Evolutionary conservation across 2,888 invertebrate species (phyloP), one percentile per base, ranked within the genome.

Genomic region (Lymantria monacha): DNA sequence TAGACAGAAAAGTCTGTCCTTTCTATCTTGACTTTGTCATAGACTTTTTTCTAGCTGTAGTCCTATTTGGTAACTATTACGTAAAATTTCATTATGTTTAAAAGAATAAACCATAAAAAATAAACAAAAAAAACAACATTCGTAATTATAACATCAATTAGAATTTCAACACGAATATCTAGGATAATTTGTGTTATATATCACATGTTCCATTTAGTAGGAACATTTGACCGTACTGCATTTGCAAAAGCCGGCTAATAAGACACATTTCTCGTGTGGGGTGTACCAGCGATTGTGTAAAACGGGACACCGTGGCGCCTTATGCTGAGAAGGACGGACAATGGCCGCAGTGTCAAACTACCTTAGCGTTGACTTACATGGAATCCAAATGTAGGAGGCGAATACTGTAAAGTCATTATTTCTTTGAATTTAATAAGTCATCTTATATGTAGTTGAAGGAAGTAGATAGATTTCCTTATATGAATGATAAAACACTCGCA

Each of bases 191-290:
- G 56, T 51, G 55, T 60, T 63, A 64, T 67, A 66, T 71, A 64
- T 67, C 60, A 67, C 65, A 42, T 67, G 62, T 53, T 59, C 57
- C 60, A 53, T 57, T 68, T 62, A 58, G 57, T 68, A 57, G 58
- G 57, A 49, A 59, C 62, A 57, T 50, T 65, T 59, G 67, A 54
- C 57, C 49, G 49, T 67, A 56, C 67, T 67, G 75, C 78, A 78
- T 80, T 79, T 76, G 74, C 79, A 79, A 78, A 72, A 69, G 65
- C 72, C 74, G 58, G 67, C 82, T 84, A 85, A 83, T 84, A 82
- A 78, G 85, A 84, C 83, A 79, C 81, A 83, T 84, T 81, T 83
- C 79, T 74, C 66, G 71, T 68, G 71, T 71, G 71, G 73, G 71
- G 75, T 71, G 78, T 72, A 74, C 67, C 66, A 59, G 66, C 76